These are phyloP conservation scores for Megalurothrips usitatus DNA, from an alignment of 2,888 invertebrate genomes.

Conservation along the genomic window DNA sequence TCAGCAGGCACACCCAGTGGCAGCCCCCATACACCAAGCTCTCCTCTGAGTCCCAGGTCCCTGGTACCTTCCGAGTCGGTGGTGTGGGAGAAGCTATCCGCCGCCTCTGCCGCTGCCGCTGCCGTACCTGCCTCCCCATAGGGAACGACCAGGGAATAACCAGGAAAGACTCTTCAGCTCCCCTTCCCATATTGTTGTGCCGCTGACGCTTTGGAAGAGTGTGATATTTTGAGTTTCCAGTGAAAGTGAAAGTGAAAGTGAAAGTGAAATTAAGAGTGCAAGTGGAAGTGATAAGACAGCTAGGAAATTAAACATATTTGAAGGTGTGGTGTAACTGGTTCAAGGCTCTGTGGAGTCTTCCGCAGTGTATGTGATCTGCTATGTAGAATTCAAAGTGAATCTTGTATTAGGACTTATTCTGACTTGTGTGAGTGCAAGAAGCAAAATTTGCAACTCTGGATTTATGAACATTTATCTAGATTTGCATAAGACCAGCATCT, in stretches of 20 bases:
- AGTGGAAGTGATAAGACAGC: not conserved
- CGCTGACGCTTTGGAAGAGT: not conserved
- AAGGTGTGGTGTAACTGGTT: not conserved
- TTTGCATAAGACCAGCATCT: not conserved
- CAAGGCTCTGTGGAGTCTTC: not conserved
- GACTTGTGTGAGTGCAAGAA: not conserved
- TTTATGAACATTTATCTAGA: not conserved
- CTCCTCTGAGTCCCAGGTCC: constrained; percentile 1
- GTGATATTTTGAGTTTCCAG: not conserved
- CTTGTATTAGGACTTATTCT: not conserved
- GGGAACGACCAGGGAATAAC: not conserved
- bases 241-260: constrained; percentile 9
- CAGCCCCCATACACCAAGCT: not conserved
- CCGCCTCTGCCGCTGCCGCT: not conserved
- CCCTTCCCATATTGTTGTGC: not conserved
- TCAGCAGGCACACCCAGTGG: constrained; percentile 6
- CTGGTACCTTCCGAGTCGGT: not conserved
- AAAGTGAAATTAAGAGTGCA: not conserved
- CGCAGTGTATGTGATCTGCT: not conserved
- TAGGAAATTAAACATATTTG: not conserved
- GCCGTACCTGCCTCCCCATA: not conserved
- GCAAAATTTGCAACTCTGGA: not conserved
- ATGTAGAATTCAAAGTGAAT: no score
- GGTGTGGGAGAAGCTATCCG: not conserved
- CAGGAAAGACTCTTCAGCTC: not conserved